Evolutionary conservation across 2,113 vertebrate genomes (phyloP), one percentile per base, ranked within the genome.

Genomic region (Triplophysa tibetana): DNA sequence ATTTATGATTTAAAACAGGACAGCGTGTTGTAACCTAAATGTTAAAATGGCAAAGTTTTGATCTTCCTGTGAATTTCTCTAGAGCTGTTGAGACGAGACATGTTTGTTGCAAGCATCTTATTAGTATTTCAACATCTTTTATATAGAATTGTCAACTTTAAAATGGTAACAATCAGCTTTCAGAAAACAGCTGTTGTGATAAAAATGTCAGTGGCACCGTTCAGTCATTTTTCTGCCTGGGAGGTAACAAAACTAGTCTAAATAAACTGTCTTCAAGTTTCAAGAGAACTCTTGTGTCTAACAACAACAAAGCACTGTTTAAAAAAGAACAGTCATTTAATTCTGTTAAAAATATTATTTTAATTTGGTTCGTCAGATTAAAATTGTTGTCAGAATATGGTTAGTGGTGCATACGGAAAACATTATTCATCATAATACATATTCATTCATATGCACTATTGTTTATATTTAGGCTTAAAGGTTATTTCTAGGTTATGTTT

Each of bases 101-200:
- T 41, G 54, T 33, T 56, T 58, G 69, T 21, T 56, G 26, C 1
- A 23, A 38, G 69, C 60, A 60, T 73, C 54, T 60, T 73, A 60
- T 73, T 73, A 60, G 33, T 29, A 73, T 60, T 60, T 73, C n/a
- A 61, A 60, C 58, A 38, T 73, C 13, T 73, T 73, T 60, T 61
- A 60, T 21, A 60, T 60, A 41, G 41, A 73, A 73, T 73, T 60
- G 70, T 14, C 33, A 21, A 43, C 33, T 24, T 73, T 73, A 16
- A 8, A 43, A 73, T 0, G 1, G 14, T 10, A 13, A 58, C 52
- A 58, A 21, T 72, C 12, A 7, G 50, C 16, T 72, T 38, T 12
- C 52, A 16, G 54, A 33, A 73, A 73, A 73, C 70, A 23, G 70
- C 13, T 73, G 70, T 60, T 60, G 54, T 23, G 29, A 73, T 16